Evolutionary conservation across 2,797 vertebrate genomes (phyloP), one percentile per base, ranked within the genome.

Genomic region (Eospalax fontanierii): DNA sequence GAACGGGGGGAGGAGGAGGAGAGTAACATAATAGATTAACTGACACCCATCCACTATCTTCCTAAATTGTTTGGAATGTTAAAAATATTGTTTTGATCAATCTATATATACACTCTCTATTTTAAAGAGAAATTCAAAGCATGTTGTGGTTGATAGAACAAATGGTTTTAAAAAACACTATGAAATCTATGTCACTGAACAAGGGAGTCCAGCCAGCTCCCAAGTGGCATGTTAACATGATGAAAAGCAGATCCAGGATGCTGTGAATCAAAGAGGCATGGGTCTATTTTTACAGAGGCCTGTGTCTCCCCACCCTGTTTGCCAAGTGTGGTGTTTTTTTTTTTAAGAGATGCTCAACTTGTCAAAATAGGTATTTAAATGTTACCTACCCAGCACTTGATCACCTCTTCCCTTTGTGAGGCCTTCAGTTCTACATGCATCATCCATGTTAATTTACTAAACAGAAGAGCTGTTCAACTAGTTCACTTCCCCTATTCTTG

Each of bases 121-220:
- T 93, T 84, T 90, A 96, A 98, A 97, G 97, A 97, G 89, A 97
- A 94, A 97, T 94, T 94, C 95, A 98, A 98, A 97, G 96, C 98
- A 96, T 98, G 98, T 98, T 98, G 98, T 98, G 93, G 95, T 98
- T 98, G 96, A 98, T 98, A 98, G 98, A 98, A 98, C 97, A 98
- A 98, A 98, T 98, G 98, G 96, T 96, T 92, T 94, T 90, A 94
- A 94, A 90, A 88, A 74, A 63, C 38, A 95, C 97, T 98, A 98
- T 98, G 98, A 98, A 98, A 98, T 98, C 97, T 91, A 97, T 98
- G 98, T 98, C 98, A 98, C 86, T 97, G 98, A 98, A 97, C 96
- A 97, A 98, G 98, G 98, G 98, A 98, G 98, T 98, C 98, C 98
- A 98, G 98, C 98, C 98, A 98, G 98, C 98, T 98, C 98, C 97